Evolutionary conservation across 2,797 vertebrate species (phyloP), one percentile per base, ranked within the genome.

Genomic region (Limosa lapponica): DNA sequence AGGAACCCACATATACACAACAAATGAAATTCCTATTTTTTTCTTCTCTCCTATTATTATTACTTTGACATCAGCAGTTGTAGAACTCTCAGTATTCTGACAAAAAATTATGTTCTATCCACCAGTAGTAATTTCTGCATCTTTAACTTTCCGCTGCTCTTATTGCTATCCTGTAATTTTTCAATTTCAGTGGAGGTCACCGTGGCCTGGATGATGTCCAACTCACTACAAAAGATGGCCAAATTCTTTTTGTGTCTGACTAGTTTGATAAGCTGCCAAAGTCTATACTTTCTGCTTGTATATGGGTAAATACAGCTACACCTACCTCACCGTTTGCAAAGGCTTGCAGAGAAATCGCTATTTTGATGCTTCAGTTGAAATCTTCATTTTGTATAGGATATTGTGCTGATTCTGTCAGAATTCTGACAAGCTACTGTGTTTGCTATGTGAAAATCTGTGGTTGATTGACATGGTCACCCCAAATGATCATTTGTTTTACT

Each of bases 91-190:
- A 36, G 57, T 86, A 48, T 93, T 96, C 75, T 89, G 46, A 64
- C 54, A 27, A 66, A 79, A 86, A 94, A 91, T 37, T 75, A 36
- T 75, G n/a, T 86, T 93, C 25, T 85, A 48, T 71, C 83, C 67
- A 79, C 90, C 48, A 88, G 79, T 52, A 78, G 19, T 55, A 83
- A 91, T 95, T 95, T 97, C 79, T 93, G 74, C 87, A 75, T 89
- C 82, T 96, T 97, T 93, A 82, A 85, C 77, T 94, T 93, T 54
- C 59, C 44, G 61, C 52, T 93, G 95, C 77, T 95, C 41, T 87
- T 96, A 96, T 65, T 39, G 34, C 43, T 95, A 81, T 93, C 87
- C 82, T 94, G 87, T 93, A 94, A 80, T 89, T 95, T 96, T 97
- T 93, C 89, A 71, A 16, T 96, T 96, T 95, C 89, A 85, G 1